A percentile compares a stretch with the other conserved stretches of the same genome.
phyloP scores from a whole-genome alignment of 1,140 invertebrate species.

The Teleopsis dalmanni region DNA sequence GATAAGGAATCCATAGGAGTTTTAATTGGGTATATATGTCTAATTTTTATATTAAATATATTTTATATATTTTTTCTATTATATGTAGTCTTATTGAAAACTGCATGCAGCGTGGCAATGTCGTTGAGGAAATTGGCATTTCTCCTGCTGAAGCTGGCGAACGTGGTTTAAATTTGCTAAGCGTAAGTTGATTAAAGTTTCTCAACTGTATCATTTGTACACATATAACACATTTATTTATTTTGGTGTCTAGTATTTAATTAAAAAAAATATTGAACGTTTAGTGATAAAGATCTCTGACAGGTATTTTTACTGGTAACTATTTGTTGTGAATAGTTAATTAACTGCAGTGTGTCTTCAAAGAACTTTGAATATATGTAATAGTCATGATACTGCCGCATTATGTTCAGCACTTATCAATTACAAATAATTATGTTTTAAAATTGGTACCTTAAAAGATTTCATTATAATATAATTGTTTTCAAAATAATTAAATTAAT shows the following conservation, averaged over 20 bases:
- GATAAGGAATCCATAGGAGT: slow-evolving; percentile 76
- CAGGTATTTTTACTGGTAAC: no score
- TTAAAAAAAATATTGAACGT: no score
- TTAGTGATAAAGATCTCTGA: no score
- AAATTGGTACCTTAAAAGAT: neutral
- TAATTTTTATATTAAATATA: neutral
- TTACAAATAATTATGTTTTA: neutral
- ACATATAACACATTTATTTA: slow-evolving; percentile 2
- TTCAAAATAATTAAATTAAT: neutral
- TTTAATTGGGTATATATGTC: slow-evolving; percentile 55
- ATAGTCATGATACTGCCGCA: no score
- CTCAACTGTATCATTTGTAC: neutral
- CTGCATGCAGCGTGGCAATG: slow-evolving; percentile 34
- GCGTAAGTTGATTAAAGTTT: slow-evolving; percentile 45
- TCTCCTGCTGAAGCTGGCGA: slow-evolving; percentile 73
- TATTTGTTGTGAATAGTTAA: no score
- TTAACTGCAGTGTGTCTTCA: no score
- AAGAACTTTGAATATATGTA: no score
- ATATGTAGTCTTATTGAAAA: slow-evolving; percentile 31
- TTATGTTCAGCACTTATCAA: neutral
- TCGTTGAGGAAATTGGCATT: slow-evolving; percentile 62
- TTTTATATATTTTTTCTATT: neutral
- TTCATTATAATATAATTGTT: neutral
- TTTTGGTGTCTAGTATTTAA: slow-evolving; percentile 2
- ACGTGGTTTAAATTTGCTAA: slow-evolving; percentile 71